These are phyloP conservation scores for Takifugu ocellatus DNA, from an alignment of 2,797 vertebrate species.

Conservation along the genomic window DNA sequence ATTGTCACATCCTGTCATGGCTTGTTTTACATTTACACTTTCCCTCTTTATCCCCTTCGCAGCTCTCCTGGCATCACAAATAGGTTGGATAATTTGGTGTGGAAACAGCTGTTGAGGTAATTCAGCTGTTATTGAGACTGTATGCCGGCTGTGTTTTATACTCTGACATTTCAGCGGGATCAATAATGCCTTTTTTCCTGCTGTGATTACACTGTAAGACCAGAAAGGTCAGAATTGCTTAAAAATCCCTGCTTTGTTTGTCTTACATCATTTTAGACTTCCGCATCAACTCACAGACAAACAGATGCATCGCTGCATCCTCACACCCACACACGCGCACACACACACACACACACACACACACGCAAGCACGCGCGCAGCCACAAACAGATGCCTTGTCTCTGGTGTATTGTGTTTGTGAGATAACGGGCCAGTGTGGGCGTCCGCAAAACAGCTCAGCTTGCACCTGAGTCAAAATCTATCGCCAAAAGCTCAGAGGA, in stretches of 20 bases:
- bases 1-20: slow-evolving; percentile 70
- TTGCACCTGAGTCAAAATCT: slow-evolving; percentile 75
- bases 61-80: slow-evolving; percentile 52
- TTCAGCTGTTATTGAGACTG: slow-evolving; percentile 13
- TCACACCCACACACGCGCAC: slow-evolving; percentile 11
- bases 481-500: slow-evolving; percentile 52
- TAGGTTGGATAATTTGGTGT: slow-evolving; percentile 50
- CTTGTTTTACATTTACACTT: slow-evolving; percentile 75
- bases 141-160: slow-evolving; percentile 3
- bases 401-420: slow-evolving; percentile 71
- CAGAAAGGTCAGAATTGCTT: slow-evolving; percentile 8
- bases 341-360: slow-evolving; percentile 19
- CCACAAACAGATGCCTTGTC: slow-evolving; percentile 67
- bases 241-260: slow-evolving; percentile 22
- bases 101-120: slow-evolving; percentile 54
- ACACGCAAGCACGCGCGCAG: slow-evolving; percentile 24
- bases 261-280: slow-evolving; percentile 33
- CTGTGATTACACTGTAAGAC: slow-evolving; percentile 6
- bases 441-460: slow-evolving; percentile 68
- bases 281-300: slow-evolving; percentile 13
- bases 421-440: slow-evolving; percentile 66
- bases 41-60: slow-evolving; percentile 53
- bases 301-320: slow-evolving; percentile 2
- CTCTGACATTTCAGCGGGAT: too few species aligned
- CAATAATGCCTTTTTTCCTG: not conserved